phyloP scores from a whole-genome alignment of 2,888 invertebrate genomes.

The Philereme transversata region DNA sequence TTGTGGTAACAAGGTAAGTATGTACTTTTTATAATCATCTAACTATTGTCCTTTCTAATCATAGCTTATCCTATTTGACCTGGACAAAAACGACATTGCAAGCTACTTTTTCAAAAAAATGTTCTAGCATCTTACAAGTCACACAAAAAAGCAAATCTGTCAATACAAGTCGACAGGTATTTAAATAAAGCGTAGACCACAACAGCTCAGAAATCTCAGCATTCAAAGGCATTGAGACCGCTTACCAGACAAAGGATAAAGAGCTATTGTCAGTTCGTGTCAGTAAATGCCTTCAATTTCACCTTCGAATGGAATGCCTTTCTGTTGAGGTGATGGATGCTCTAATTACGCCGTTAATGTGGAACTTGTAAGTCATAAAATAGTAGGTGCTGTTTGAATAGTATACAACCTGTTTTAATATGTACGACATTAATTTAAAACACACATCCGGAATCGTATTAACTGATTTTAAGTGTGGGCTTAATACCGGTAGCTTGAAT shows the following conservation, averaged over 20 bases:
- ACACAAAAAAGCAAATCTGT: conserved; percentile 15
- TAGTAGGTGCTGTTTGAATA: not conserved
- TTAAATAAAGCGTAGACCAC: conserved; percentile 37
- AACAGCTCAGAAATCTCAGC: conserved; percentile 34
- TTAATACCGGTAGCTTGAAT: too few species aligned
- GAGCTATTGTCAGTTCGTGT: conserved; percentile 61
- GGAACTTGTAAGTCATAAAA: not conserved
- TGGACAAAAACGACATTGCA: too few species aligned
- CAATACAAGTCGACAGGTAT: conserved; percentile 21
- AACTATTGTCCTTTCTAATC: too few species aligned
- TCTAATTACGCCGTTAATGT: conserved; percentile 14
- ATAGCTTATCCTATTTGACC: too few species aligned
- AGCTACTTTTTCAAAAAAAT: too few species aligned
- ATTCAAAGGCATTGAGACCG: conserved; percentile 40
- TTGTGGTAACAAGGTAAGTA: too few species aligned
- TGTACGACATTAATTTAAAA: too few species aligned
- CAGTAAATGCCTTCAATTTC: conserved; percentile 65
- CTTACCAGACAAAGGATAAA: conserved; percentile 59
- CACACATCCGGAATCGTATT: too few species aligned
- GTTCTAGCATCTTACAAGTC: not conserved
- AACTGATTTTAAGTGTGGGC: too few species aligned
- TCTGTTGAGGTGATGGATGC: conserved; percentile 32
- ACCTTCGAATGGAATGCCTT: conserved; percentile 59
- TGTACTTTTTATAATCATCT: too few species aligned
- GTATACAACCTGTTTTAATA: too few species aligned